Percentiles rank a stretch among this genome's conserved stretches.
These are phyloP conservation scores for Heterochromis multidens DNA, from an alignment of 2,113 vertebrate genomes.

Conservation along the genomic window DNA sequence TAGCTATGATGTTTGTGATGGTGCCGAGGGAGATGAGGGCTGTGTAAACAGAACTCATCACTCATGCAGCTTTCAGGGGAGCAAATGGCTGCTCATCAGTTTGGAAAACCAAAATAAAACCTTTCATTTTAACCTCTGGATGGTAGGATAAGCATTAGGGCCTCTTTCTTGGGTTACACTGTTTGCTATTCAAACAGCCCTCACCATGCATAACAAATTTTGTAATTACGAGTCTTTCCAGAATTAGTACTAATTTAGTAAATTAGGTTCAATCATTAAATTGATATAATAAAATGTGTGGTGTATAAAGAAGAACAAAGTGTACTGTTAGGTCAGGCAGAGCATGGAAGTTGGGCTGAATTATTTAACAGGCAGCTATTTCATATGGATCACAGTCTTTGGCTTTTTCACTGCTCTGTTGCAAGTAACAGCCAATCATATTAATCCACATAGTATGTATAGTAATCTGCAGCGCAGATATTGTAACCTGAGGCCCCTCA, in stretches of 20 bases:
- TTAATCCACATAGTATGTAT: background rate
- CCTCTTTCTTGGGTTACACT: background rate
- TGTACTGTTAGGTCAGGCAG: background rate
- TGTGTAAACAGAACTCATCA: slow-evolving; percentile 4
- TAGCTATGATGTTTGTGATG: background rate
- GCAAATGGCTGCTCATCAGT: background rate
- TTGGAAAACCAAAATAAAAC: background rate
- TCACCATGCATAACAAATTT: background rate
- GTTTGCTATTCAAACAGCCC: background rate
- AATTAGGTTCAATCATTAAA: background rate
- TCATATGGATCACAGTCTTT: background rate
- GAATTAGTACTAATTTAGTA: background rate
- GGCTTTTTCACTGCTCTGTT: background rate
- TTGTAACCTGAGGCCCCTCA: background rate
- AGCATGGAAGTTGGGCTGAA: background rate
- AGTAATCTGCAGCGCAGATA: background rate
- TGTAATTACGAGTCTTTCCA: no score
- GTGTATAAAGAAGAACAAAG: background rate
- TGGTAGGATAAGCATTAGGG: background rate
- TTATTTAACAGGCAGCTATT: background rate
- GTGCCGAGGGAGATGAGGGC: background rate
- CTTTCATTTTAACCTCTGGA: background rate
- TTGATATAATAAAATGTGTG: background rate
- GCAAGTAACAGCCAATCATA: background rate
- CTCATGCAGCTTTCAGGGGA: background rate